Conservation (phyloP, 1,140 invertebrate genomes). For the Achroia grisella region DNA sequence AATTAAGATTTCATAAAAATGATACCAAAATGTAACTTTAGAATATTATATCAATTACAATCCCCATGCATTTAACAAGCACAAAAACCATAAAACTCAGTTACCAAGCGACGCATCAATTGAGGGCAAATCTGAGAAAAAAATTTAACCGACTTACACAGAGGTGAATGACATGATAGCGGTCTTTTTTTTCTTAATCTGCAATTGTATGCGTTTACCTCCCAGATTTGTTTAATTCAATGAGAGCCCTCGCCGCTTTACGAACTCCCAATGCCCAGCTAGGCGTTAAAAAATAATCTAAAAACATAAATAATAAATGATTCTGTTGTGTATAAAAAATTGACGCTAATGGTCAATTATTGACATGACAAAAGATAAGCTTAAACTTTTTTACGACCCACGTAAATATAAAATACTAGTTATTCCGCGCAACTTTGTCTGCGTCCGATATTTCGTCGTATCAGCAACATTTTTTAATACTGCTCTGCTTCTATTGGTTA, state of each 20-base stretch:
- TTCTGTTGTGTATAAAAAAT: constrained; percentile 3
- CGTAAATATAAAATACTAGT: too few species aligned
- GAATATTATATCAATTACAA: too few species aligned
- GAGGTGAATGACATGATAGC: constrained; percentile 58
- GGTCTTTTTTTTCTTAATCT: background rate
- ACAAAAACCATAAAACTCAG: too few species aligned
- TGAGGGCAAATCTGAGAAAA: too few species aligned
- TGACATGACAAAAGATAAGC: constrained; percentile 5
- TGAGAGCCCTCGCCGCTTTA: constrained; percentile 22
- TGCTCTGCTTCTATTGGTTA: background rate
- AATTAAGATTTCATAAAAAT: too few species aligned
- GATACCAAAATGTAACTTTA: too few species aligned
- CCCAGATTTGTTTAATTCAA: constrained; percentile 8
- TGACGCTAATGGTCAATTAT: constrained; percentile 5
- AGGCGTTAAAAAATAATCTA: constrained; percentile 33
- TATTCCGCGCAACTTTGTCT: too few species aligned
- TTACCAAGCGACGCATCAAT: too few species aligned
- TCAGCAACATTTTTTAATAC: too few species aligned
- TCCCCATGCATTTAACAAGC: too few species aligned
- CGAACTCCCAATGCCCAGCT: constrained; percentile 26
- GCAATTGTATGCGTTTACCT: constrained; percentile 16
- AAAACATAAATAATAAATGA: constrained; percentile 28
- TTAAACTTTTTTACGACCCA: too few species aligned
- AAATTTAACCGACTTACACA: constrained; percentile 50
- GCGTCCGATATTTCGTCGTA: too few species aligned